Percentiles rank a stretch among this genome's conserved stretches.
Conservation (phyloP, 2,113 vertebrate genomes). For the Casuarius casuarius region DNA sequence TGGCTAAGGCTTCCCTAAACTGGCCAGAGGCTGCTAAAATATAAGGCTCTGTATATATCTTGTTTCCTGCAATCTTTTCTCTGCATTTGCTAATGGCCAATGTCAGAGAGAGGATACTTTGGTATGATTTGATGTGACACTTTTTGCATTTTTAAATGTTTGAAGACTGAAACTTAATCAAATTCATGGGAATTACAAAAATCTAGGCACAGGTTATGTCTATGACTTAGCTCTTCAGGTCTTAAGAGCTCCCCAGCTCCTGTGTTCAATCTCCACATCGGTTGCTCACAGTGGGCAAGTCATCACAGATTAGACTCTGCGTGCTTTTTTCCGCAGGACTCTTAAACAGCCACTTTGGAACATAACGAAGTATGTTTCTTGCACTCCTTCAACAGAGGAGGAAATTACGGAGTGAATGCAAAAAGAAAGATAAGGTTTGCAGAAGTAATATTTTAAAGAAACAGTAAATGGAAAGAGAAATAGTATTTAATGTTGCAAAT, state of each 20-base stretch:
- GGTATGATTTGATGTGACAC: constrained; percentile 11
- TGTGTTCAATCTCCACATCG: neutral
- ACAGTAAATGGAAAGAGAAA: neutral
- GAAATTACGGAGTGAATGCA: neutral
- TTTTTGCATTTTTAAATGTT: constrained; percentile 34
- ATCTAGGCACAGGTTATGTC: neutral
- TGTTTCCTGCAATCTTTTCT: neutral
- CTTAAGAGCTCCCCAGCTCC: neutral
- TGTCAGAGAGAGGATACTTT: constrained; percentile 22
- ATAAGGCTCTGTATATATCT: neutral
- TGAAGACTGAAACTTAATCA: neutral
- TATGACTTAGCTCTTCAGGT: neutral
- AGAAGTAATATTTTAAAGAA: constrained; percentile 10
- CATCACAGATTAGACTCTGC: neutral
- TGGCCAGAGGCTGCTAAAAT: constrained; percentile 2
- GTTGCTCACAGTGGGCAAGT: neutral
- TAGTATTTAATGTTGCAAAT: neutral
- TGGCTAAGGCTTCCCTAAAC: constrained; percentile 19
- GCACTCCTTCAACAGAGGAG: neutral
- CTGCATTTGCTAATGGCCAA: constrained; percentile 23
- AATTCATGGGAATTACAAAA: neutral
- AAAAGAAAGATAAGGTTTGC: neutral
- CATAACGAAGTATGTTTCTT: neutral
- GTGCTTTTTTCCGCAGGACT: neutral
- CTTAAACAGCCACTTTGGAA: neutral